A percentile compares a stretch with the other conserved stretches of the same genome.
Conservation (phyloP, 2,797 vertebrate genomes). For the Sebastes hopkinsi region DNA sequence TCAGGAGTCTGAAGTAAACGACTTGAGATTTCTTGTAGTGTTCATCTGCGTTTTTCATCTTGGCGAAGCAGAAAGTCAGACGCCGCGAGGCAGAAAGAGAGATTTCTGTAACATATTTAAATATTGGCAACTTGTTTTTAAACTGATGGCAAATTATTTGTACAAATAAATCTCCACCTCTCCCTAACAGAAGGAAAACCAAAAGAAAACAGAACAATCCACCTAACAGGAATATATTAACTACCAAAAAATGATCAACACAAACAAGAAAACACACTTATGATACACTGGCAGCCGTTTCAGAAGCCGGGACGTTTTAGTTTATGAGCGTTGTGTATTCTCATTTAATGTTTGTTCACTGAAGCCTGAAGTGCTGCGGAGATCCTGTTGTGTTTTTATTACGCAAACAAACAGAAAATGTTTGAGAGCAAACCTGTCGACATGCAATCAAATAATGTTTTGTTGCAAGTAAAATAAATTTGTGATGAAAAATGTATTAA, state of each 20-base stretch:
- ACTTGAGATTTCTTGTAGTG: not conserved
- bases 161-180: constrained; percentile 33
- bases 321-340: not conserved
- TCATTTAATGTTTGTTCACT: not conserved
- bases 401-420: too few relatives aligned
- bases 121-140: constrained; percentile 63
- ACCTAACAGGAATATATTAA: constrained; percentile 49
- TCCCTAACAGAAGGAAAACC: constrained; percentile 2
- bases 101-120: constrained; percentile 56
- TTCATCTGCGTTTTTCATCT: constrained; percentile 1
- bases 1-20: not conserved
- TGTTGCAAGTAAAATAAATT: too few relatives aligned
- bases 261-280: constrained; percentile 14
- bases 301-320: not conserved
- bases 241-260: constrained; percentile 42
- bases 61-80: constrained; percentile 29
- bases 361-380: not conserved
- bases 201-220: constrained; percentile 14
- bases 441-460: too few relatives aligned
- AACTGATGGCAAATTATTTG: constrained; percentile 43
- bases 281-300: constrained; percentile 7
- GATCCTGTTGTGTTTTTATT: too few relatives aligned
- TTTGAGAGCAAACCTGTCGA: too few relatives aligned
- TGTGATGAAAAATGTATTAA: too few relatives aligned
- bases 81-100: constrained; percentile 7